Conservation (phyloP, 2,888 invertebrate species). For the Bembecia ichneumoniformis region DNA sequence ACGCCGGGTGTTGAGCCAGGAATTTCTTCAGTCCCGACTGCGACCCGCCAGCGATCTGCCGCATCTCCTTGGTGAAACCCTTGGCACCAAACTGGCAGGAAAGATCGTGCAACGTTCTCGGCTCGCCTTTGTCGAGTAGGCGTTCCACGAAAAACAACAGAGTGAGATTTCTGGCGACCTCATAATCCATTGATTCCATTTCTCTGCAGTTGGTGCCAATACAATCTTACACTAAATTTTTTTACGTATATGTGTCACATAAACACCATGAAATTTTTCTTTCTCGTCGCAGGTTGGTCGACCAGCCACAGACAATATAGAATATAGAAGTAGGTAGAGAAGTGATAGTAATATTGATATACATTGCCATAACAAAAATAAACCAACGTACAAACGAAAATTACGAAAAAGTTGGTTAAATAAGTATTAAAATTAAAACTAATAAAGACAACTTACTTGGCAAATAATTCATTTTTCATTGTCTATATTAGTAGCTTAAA, state of each 20-base stretch:
- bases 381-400: too few relatives aligned
- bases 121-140: constrained; percentile 95
- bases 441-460: too few relatives aligned
- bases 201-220: constrained; percentile 71
- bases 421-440: too few relatives aligned
- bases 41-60: constrained; percentile 94
- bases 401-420: too few relatives aligned
- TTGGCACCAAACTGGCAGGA: constrained; percentile 99
- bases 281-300: constrained; percentile 28
- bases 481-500: too few relatives aligned
- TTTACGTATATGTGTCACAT: constrained; percentile 72
- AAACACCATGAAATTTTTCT: constrained; percentile 71
- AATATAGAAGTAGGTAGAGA: too few relatives aligned
- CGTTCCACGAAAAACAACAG: constrained; percentile 98
- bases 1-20: constrained; percentile 94
- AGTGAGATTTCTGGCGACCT: constrained; percentile 94
- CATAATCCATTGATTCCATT: constrained; percentile 96
- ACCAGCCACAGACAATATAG: constrained; percentile 54
- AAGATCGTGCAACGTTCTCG: constrained; percentile 95
- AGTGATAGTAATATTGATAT: too few relatives aligned
- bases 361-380: too few relatives aligned
- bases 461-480: too few relatives aligned
- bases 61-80: constrained; percentile 99
- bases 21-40: constrained; percentile 98
- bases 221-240: constrained; percentile 65